Evolutionary conservation across 2,888 invertebrate genomes (phyloP), one percentile per base, ranked within the genome.

Genomic region (Phengaris alcon): DNA sequence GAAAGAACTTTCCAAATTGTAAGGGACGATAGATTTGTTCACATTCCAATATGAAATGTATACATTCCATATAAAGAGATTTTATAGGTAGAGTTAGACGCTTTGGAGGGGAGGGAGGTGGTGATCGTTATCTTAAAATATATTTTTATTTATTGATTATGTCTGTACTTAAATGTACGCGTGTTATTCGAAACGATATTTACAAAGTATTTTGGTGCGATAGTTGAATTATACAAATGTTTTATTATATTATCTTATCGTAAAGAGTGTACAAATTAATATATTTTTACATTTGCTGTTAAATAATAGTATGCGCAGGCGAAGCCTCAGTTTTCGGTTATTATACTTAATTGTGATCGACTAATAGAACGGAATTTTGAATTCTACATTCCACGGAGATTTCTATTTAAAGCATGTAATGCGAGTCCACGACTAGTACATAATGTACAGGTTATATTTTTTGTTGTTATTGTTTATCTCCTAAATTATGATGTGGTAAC

Each of bases 211-310:
- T 90, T 91, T 92, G 93, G 93, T 93, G 92, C 93, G 91, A 90
- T 92, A 91, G 91, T 64, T 87, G 86, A 93, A 92, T 90, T 93
- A 85, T 93, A 92, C 91, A 92, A 93, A 90, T 90, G 88, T 91
- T 91, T 76, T 90, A 86, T 86, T 87, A 86, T 87, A 87, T 35
- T 35, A 35, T 85, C 83, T 84, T 86, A 87, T 87, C 84, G 86
- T 85, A 86, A 86, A 90, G 86, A 91, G 85, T 93, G 93, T 93
- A 93, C 93, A 93, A 93, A 93, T 91, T 92, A 91, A 91, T 91
- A 92, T 93, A 92, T 93, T 93, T 93, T 92, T 93, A 92, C 91
- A 93, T 91, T 90, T 91, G 86, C 90, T 90, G 90, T 91, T 89
- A 88, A 90, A 86, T 48, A 88, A 86, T 48, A 88, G 87, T 82